Conservation (phyloP, 2,797 vertebrate species). For the Knipowitschia caucasica region DNA sequence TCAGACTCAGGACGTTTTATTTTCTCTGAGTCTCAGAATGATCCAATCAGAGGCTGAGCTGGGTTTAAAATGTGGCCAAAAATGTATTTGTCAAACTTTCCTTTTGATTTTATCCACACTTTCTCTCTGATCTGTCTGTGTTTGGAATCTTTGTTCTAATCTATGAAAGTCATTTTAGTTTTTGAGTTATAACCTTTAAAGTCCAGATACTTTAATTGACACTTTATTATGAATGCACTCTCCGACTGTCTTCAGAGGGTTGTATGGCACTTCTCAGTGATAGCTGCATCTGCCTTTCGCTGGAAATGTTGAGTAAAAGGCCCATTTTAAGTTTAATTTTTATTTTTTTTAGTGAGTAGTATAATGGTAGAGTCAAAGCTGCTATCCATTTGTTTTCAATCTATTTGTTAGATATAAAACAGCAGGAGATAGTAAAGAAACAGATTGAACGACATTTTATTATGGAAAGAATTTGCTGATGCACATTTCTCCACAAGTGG, state of each 20-base stretch:
- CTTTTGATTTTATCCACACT: too few species aligned
- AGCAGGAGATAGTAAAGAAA: conserved; percentile 55
- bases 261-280: conserved; percentile 25
- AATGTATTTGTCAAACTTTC: too few species aligned
- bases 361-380: not conserved
- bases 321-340: conserved; percentile 31
- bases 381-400: conserved; percentile 5
- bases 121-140: too few species aligned
- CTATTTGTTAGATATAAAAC: conserved; percentile 53
- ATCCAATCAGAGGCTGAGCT: too few species aligned
- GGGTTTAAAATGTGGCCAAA: too few species aligned
- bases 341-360: not conserved
- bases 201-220: too few species aligned
- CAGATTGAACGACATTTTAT: conserved; percentile 41
- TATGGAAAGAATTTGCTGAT: conserved; percentile 65
- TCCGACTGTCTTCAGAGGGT: conserved; percentile 21
- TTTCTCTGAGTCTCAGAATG: too few species aligned
- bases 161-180: too few species aligned
- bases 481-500: conserved; percentile 44
- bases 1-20: too few species aligned
- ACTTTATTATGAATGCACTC: too few species aligned
- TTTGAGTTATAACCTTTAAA: too few species aligned
- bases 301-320: conserved; percentile 15
- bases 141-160: too few species aligned
- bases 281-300: conserved; percentile 33